These are phyloP conservation scores for Arge pagana DNA, from an alignment of 2,888 invertebrate genomes.

Conservation along the genomic window DNA sequence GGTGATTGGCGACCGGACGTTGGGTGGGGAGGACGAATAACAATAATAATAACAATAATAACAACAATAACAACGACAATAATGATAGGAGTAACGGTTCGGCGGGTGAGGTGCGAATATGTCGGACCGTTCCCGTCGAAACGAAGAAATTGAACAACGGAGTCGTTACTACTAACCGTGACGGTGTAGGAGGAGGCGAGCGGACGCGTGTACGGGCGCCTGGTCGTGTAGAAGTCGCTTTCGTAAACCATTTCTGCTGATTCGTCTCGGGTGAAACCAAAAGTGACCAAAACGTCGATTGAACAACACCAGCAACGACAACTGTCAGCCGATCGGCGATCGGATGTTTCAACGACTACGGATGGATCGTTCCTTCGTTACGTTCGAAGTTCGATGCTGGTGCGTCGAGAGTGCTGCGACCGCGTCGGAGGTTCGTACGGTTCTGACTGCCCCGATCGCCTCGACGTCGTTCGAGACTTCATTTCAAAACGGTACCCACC, in stretches of 20 bases:
- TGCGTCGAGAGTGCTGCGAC: constrained; percentile 36
- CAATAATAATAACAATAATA: too few species aligned
- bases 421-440: constrained; percentile 55
- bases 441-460: constrained; percentile 40
- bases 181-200: constrained; percentile 74
- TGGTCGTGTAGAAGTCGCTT: constrained; percentile 89
- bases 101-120: too few species aligned
- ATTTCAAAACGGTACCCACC: too few species aligned
- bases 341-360: background rate
- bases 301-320: background rate
- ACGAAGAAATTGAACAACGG: too few species aligned
- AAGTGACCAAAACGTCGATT: constrained; percentile 56
- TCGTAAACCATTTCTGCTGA: constrained; percentile 83
- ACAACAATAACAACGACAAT: too few species aligned
- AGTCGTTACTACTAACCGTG: constrained; percentile 86
- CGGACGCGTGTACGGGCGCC: constrained; percentile 80
- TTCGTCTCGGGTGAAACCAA: constrained; percentile 56
- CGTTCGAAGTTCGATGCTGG: constrained; percentile 21
- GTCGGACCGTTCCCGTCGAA: too few species aligned
- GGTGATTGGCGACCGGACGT: too few species aligned
- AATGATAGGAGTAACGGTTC: too few species aligned
- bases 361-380: background rate
- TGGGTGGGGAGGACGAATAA: too few species aligned
- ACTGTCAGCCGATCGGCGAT: background rate
- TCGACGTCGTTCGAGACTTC: constrained; percentile 29